Evolutionary conservation across 2,888 invertebrate genomes (phyloP).

Genomic region (Congeria kusceri): DNA sequence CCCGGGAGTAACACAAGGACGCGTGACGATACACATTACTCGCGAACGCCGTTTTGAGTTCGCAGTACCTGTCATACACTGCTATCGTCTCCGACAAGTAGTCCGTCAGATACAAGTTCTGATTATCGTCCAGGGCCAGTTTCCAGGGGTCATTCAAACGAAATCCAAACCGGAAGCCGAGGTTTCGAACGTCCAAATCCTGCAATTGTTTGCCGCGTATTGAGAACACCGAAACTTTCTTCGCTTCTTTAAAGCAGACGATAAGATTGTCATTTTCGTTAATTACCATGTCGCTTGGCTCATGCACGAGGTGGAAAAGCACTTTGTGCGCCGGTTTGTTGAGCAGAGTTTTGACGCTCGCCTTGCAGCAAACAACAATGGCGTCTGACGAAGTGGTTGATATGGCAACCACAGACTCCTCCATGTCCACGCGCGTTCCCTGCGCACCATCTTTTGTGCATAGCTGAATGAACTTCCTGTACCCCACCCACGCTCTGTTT

Average conservation of each 20-base stretch:
- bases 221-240: conserved; percentile 46
- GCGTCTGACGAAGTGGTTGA: conserved; percentile 42
- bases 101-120: conserved; percentile 48
- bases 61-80: conserved; percentile 50
- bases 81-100: conserved; percentile 50
- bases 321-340: conserved; percentile 35
- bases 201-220: conserved; percentile 46
- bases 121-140: conserved; percentile 36
- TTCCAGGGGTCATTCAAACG: conserved; percentile 61
- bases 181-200: conserved; percentile 53
- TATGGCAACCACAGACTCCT: conserved; percentile 35
- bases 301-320: conserved; percentile 44
- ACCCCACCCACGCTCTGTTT: conserved; percentile 55
- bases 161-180: conserved; percentile 55
- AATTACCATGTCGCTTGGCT: conserved; percentile 53
- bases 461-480: conserved; percentile 50
- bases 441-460: conserved; percentile 50
- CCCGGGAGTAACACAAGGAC: conserved; percentile 40
- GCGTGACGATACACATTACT: conserved; percentile 51
- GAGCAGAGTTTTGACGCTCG: conserved; percentile 37
- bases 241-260: conserved; percentile 54
- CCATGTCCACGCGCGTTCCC: conserved; percentile 42
- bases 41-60: conserved; percentile 49
- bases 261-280: conserved; percentile 43
- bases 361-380: conserved; percentile 49